Base-by-base conservation (phyloP, 2,113 vertebrate genomes). In the Dicentrarchus labrax region DNA sequence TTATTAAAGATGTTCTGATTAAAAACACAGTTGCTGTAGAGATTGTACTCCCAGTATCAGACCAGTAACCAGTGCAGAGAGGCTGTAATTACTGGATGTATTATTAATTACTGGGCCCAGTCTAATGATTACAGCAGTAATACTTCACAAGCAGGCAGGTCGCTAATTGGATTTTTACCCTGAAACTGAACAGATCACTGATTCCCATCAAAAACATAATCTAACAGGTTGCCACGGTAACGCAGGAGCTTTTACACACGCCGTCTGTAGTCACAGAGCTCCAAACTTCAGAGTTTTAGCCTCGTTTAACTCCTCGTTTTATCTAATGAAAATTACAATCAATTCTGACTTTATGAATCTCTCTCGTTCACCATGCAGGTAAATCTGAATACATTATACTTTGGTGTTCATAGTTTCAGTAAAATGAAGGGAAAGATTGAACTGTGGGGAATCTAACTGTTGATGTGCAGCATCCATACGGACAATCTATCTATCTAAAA, bases 41-140 rank as follows among this genome's bases (percentile, higher is more conserved):
- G 51, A 22, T 8, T 45, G 16, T 70, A 74, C 11, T 47, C 5
- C 17, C 39, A 68, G 24, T 15, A 30, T 45, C 51, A 56, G 16
- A 66, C 10, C 62, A 38, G 57, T 19, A 4, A 59, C 53, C 5
- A 15, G 30, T n/a, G n/a, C n/a, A 38, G 51, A 43, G 21, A 24
- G 1, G 24, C 3, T 56, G 1, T 56, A 61, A 54, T 64, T 21
- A 41, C 67, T n/a, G n/a, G 15, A 39, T 71, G 10, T 21, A 3
- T 36, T 76, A 76, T 53, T 22, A 62, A 68, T 22, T 0, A 39
- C 30, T 16, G 50, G 75, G 70, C 13, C 1, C 50, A 1, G 50
- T 50, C 51, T 82, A 86, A 74, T 69, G 54, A 51, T 64, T 69
- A 64, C 48, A 61, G 51, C 50, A 24, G 36, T 11, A 7, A 30